These are phyloP conservation scores for Campoletis sonorensis DNA, from an alignment of 1,140 invertebrate species.

Conservation along the genomic window DNA sequence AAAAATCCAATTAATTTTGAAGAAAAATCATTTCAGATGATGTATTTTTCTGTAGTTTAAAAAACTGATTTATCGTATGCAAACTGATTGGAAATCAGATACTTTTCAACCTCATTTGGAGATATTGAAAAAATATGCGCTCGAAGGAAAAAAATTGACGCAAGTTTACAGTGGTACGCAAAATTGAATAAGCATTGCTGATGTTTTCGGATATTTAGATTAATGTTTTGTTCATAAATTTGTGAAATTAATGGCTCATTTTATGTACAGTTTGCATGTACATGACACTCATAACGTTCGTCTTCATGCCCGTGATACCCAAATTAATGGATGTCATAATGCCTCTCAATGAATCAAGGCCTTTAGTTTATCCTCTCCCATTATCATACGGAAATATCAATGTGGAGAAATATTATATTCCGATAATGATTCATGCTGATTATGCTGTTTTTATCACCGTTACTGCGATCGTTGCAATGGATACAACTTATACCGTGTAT, in stretches of 20 bases:
- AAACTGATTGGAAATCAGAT: slow-evolving; percentile 28
- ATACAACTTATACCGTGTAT: slow-evolving; percentile 37
- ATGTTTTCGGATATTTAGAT: background rate
- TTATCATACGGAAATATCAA: slow-evolving; percentile 42
- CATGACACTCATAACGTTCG: slow-evolving; percentile 2
- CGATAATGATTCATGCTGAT: slow-evolving; percentile 44
- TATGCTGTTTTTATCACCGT: slow-evolving; percentile 20
- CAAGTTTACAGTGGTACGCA: slow-evolving; percentile 24
- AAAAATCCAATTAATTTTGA: too few species aligned
- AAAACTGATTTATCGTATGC: slow-evolving; percentile 2
- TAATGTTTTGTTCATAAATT: background rate
- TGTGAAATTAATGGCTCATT: background rate
- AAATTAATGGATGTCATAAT: slow-evolving; percentile 36
- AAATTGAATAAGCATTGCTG: too few species aligned
- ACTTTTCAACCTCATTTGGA: background rate
- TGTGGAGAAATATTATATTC: slow-evolving; percentile 46
- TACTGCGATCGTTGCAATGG: slow-evolving; percentile 30
- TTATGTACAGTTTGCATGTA: slow-evolving; percentile 36
- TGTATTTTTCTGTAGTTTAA: slow-evolving; percentile 16
- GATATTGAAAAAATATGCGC: slow-evolving; percentile 18
- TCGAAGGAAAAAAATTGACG: slow-evolving; percentile 4
- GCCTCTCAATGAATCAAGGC: slow-evolving; percentile 42
- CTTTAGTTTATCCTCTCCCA: slow-evolving; percentile 21
- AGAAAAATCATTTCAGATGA: background rate
- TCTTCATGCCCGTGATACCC: slow-evolving; percentile 36